These are phyloP conservation scores for Parnassius orleans DNA, from an alignment of 2,888 invertebrate species.

Conservation along the genomic window DNA sequence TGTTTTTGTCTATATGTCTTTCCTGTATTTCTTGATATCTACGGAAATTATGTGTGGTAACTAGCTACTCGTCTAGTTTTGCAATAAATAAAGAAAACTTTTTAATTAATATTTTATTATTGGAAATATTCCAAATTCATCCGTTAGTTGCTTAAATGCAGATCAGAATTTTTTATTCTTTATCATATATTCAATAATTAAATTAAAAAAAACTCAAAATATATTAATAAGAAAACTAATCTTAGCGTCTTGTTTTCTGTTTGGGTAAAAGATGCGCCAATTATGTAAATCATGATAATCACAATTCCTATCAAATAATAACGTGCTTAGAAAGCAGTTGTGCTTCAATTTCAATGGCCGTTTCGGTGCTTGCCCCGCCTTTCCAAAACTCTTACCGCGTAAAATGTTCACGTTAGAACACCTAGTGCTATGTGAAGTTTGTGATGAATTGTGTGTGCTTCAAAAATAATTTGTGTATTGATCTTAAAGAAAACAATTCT, in stretches of 20 bases:
- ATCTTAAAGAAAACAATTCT: neutral
- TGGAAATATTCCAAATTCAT: too few species aligned
- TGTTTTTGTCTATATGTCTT: too few species aligned
- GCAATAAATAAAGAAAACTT: too few species aligned
- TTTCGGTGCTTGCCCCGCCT: conserved; percentile 65
- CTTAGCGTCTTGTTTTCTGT: neutral
- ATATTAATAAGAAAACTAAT: neutral
- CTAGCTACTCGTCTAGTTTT: too few species aligned
- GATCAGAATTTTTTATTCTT: too few species aligned
- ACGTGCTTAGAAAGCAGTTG: conserved; percentile 49
- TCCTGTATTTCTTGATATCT: too few species aligned
- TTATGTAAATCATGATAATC: conserved; percentile 35
- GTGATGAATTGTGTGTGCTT: conserved; percentile 38
- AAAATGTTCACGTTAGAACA: conserved; percentile 46
- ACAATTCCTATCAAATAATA: conserved; percentile 38
- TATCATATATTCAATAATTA: too few species aligned
- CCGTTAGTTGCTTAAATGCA: too few species aligned
- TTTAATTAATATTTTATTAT: too few species aligned
- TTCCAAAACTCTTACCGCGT: conserved; percentile 68
- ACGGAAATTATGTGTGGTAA: too few species aligned
- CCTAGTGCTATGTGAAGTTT: conserved; percentile 48
- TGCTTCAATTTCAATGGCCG: conserved; percentile 50
- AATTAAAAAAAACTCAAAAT: neutral
- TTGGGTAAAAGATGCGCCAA: conserved; percentile 16
- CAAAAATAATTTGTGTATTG: neutral